Evolutionary conservation across 92 coral and sea anemone genomes (phyloP), one percentile per base, ranked within the genome.

Genomic region (Pocillopora meandrina): DNA sequence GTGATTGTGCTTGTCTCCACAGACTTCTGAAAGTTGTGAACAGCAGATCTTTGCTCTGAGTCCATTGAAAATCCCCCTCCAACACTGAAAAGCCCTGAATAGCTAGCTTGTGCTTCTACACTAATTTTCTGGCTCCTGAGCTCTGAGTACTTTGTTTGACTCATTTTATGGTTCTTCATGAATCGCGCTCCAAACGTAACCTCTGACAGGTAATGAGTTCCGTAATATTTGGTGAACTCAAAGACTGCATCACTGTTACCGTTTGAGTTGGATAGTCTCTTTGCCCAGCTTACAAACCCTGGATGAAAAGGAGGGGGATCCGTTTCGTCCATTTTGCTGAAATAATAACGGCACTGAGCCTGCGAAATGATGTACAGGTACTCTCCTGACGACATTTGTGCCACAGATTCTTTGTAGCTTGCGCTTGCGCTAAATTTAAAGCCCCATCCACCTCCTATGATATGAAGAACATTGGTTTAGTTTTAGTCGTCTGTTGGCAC

Each of bases 1-100:
- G 94, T 88, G n/a, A 80, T 56, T n/a, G 94, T 91, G 72, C 87
- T 91, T 18, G 91, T 91, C 85, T 88, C 84, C 71, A 91, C 94
- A 26, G 79, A 76, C 85, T 91, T 71, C 36, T 86, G 88, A 76
- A 91, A 91, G 56, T 88, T 74, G 47, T 85, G 84, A 73, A 67
- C 94, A 1, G 85, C 82, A 34, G 76, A 15, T 75, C 86, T 74
- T 59, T 91, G 82, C 56, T 83, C 75, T 20, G 72, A 57, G 82
- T 84, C 88, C 74, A 90, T 34, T 35, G 82, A 76, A 35, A 87
- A 84, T 1, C 89, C 91, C 56, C 89, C 91, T 61, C 89, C 87
- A 68, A 91, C 79, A 72, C 93, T 90, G 78, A 76, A 66, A 12
- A 67, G 1, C 15, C 90, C 86, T 18, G 88, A 86, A 68, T 87